A percentile compares a stretch with the other conserved stretches of the same genome.
Conservation (phyloP, 1,140 invertebrate species). For the Neelides sp. region DNA sequence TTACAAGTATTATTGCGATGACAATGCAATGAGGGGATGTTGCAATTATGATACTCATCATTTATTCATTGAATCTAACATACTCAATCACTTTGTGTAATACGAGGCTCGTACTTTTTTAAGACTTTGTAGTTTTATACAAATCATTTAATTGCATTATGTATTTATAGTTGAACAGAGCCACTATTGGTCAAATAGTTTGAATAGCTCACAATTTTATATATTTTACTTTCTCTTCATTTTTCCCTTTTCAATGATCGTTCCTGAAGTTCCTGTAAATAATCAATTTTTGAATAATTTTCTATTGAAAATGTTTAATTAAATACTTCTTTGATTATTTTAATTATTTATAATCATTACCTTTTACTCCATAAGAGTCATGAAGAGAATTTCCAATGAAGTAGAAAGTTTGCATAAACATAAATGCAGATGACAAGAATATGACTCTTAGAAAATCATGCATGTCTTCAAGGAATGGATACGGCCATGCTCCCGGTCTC, state of each 20-base stretch:
- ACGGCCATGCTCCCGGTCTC: slow-evolving; percentile 62
- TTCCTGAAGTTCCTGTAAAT: background rate
- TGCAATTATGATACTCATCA: too few species aligned
- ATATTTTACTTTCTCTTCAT: background rate
- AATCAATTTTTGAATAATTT: background rate
- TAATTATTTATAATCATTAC: slow-evolving; percentile 12
- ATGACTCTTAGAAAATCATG: slow-evolving; percentile 51
- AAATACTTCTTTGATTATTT: background rate
- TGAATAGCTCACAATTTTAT: background rate
- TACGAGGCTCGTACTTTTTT: too few species aligned
- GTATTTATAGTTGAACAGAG: background rate
- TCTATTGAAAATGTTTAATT: background rate
- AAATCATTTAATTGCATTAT: background rate
- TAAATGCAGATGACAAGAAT: slow-evolving; percentile 53
- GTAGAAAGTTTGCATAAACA: slow-evolving; percentile 49
- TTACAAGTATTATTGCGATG: too few species aligned
- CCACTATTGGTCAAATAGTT: background rate
- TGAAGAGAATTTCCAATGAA: slow-evolving; percentile 56
- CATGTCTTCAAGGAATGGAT: slow-evolving; percentile 65
- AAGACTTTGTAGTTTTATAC: too few species aligned
- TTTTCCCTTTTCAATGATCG: too few species aligned
- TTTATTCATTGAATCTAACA: too few species aligned
- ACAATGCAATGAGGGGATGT: too few species aligned
- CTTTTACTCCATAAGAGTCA: slow-evolving; percentile 54
- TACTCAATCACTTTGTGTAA: too few species aligned